These are phyloP conservation scores for Oxystoma pomonae DNA, from an alignment of 2,888 invertebrate genomes.

Conservation along the genomic window DNA sequence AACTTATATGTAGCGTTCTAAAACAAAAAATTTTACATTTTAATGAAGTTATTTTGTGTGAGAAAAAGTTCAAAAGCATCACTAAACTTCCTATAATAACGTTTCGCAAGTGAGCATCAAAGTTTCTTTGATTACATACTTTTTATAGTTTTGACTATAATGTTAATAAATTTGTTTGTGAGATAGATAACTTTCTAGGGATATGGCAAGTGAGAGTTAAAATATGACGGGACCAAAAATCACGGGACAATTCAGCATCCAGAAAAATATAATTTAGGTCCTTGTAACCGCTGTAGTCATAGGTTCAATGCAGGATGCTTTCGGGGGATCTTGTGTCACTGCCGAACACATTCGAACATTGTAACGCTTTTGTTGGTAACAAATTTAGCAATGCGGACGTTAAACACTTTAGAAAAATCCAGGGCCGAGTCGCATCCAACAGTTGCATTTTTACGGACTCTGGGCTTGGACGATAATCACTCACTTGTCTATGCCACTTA, in stretches of 20 bases:
- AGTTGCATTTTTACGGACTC: constrained; percentile 75
- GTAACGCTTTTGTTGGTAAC: constrained; percentile 78
- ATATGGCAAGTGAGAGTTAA: constrained; percentile 67
- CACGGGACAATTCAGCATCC: constrained; percentile 14
- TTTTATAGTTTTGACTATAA: constrained; percentile 74
- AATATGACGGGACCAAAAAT: constrained; percentile 65
- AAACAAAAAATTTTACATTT: constrained; percentile 46
- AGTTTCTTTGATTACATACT: constrained; percentile 73
- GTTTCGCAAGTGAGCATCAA: no score
- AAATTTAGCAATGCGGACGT: constrained; percentile 82
- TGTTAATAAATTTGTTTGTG: constrained; percentile 76
- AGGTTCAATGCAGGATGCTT: constrained; percentile 72
- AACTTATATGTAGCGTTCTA: constrained; percentile 34
- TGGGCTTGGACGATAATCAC: constrained; percentile 92
- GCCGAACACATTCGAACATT: constrained; percentile 63
- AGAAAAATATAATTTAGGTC: constrained; percentile 46
- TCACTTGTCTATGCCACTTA: constrained; percentile 83
- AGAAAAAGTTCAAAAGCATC: no score
- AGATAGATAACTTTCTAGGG: constrained; percentile 60
- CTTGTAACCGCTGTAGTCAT: constrained; percentile 69
- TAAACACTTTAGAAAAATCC: constrained; percentile 80
- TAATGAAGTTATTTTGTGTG: no score
- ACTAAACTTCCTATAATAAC: no score
- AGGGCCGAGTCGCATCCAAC: constrained; percentile 79
- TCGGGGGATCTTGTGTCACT: constrained; percentile 70